phyloP scores from a whole-genome alignment of 2,888 invertebrate species.

The Epistrophella euchroma region DNA sequence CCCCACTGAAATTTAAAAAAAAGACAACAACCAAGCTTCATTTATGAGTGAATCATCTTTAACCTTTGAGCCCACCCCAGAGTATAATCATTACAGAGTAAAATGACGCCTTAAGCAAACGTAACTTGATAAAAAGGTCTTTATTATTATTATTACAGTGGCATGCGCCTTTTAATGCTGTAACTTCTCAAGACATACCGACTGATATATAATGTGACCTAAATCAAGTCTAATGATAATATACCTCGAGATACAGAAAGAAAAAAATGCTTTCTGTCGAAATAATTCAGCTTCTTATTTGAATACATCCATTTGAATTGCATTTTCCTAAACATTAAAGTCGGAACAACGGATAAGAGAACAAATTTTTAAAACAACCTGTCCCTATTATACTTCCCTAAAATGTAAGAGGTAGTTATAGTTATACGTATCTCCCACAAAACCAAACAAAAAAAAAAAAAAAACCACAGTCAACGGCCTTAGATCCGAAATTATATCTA shows the following conservation, averaged over 20 bases:
- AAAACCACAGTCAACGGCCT: constrained; percentile 49
- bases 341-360: constrained; percentile 21
- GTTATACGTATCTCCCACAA: background rate
- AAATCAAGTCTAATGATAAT: background rate
- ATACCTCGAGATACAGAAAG: background rate
- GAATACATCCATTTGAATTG: constrained; percentile 1
- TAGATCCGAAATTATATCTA: constrained; percentile 49
- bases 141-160: background rate
- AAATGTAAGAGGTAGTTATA: background rate
- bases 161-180: background rate
- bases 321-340: constrained; percentile 9
- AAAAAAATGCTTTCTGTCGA: background rate
- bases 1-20: no score
- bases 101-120: background rate
- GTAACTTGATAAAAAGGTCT: background rate
- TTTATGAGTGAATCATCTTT: background rate
- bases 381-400: constrained; percentile 22
- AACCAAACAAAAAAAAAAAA: background rate
- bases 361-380: constrained; percentile 13
- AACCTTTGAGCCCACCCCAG: background rate
- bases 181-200: background rate
- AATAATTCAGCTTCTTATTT: constrained; percentile 7
- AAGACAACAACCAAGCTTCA: background rate
- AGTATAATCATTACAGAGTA: background rate
- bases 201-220: constrained; percentile 3